Evolutionary conservation across 2,113 vertebrate genomes (phyloP).

Genomic region (Callionymus lyra): DNA sequence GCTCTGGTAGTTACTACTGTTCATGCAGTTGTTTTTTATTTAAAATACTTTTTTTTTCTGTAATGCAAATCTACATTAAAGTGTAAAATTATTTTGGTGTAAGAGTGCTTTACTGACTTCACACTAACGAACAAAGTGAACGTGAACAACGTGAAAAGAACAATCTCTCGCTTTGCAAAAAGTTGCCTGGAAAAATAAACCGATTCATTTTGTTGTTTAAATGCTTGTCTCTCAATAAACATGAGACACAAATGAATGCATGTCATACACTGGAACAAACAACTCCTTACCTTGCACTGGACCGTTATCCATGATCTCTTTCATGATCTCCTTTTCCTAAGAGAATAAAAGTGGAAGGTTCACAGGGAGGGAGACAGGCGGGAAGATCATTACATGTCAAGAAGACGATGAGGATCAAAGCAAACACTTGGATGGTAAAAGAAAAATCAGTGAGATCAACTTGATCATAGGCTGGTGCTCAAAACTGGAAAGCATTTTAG

Average conservation of each 20-base stretch:
- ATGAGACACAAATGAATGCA: slow-evolving; percentile 4
- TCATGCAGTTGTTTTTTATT: too few species aligned
- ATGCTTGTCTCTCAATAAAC: background rate
- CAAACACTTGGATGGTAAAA: slow-evolving; percentile 30
- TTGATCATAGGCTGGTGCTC: slow-evolving; percentile 12
- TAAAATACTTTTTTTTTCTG: too few species aligned
- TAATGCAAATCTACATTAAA: too few species aligned
- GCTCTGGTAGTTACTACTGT: too few species aligned
- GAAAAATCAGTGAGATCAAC: slow-evolving; percentile 39
- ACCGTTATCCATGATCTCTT: slow-evolving; percentile 91
- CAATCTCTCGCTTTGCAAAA: too few species aligned
- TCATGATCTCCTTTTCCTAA: slow-evolving; percentile 97
- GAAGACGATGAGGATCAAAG: slow-evolving; percentile 33
- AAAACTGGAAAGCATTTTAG: too few species aligned
- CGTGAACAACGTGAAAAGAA: too few species aligned
- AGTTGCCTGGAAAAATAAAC: too few species aligned
- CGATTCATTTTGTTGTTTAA: background rate
- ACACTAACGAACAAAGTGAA: too few species aligned
- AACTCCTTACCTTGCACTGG: slow-evolving; percentile 84
- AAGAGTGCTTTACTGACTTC: too few species aligned
- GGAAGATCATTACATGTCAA: slow-evolving; percentile 25
- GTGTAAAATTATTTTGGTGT: too few species aligned
- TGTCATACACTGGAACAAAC: slow-evolving; percentile 1
- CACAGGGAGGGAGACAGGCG: slow-evolving; percentile 23
- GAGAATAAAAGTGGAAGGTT: slow-evolving; percentile 28